A percentile compares a stretch with the other conserved stretches of the same genome.
phyloP scores from a whole-genome alignment of 2,888 invertebrate genomes.

The Phania funesta region DNA sequence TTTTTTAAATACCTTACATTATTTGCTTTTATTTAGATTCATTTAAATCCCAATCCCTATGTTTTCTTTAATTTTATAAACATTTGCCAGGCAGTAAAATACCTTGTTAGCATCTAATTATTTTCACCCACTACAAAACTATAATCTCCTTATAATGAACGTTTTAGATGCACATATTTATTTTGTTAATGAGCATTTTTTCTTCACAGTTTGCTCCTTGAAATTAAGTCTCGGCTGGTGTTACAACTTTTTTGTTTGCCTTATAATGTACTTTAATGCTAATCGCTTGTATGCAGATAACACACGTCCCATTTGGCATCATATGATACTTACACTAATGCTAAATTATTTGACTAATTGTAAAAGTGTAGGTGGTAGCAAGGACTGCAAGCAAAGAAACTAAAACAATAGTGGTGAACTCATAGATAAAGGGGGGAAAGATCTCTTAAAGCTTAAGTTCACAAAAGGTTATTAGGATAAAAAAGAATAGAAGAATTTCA shows the following conservation, averaged over 20 bases:
- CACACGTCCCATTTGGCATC: slow-evolving; percentile 57
- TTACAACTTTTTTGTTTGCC: slow-evolving; percentile 20
- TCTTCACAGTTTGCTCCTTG: background rate
- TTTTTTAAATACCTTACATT: too few relatives aligned
- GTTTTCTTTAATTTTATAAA: background rate
- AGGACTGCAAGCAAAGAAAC: background rate
- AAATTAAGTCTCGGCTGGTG: slow-evolving; percentile 29
- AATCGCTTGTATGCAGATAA: slow-evolving; percentile 48
- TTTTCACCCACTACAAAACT: background rate
- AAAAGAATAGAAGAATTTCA: background rate
- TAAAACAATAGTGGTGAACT: slow-evolving; percentile 2
- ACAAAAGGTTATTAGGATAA: background rate
- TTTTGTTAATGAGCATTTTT: slow-evolving; percentile 61
- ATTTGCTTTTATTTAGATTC: too few relatives aligned
- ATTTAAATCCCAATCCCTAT: background rate
- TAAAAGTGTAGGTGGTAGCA: slow-evolving; percentile 2
- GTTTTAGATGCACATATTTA: slow-evolving; percentile 25
- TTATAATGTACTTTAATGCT: slow-evolving; percentile 42
- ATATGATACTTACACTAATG: slow-evolving; percentile 57
- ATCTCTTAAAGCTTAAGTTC: background rate
- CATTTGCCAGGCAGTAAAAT: background rate
- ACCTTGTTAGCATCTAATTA: background rate
- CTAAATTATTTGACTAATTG: slow-evolving; percentile 62
- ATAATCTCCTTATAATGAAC: slow-evolving; percentile 18
- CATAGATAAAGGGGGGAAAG: background rate